A percentile compares a stretch with the other conserved stretches of the same genome.
Evolutionary conservation across 2,797 vertebrate genomes (phyloP).

Genomic region (Phoeniculus purpureus): DNA sequence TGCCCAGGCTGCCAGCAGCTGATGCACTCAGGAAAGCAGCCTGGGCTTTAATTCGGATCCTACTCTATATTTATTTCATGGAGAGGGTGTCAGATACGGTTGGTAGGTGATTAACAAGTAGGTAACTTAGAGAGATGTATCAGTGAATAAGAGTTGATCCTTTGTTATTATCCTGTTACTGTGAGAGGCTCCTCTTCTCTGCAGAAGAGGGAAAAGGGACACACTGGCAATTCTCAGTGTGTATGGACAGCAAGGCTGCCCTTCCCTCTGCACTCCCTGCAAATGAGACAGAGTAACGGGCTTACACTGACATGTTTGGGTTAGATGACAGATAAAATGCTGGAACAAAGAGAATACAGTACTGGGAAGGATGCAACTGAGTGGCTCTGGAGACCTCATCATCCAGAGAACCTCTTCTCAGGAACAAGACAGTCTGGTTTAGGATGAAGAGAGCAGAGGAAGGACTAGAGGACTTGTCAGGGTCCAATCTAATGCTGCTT

Average conservation of each 20-base stretch:
- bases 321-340: not conserved
- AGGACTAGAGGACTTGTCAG: not conserved
- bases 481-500: not conserved
- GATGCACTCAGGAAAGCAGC: accelerated
- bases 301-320: not conserved
- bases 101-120: not conserved
- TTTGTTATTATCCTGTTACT: not conserved
- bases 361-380: not conserved
- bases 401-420: not conserved
- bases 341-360: not conserved
- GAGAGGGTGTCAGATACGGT: not conserved
- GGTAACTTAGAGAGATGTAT: accelerated
- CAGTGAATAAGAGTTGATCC: not conserved
- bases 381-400: not conserved
- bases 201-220: not conserved
- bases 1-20: not conserved
- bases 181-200: not conserved
- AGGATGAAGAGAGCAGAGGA: not conserved
- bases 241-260: not conserved
- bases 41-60: accelerated
- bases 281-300: not conserved
- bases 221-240: not conserved
- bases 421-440: not conserved
- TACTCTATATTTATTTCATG: accelerated
- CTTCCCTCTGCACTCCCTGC: not conserved